A percentile compares a stretch with the other conserved stretches of the same genome.
Conservation (phyloP, 2,888 invertebrate genomes). For the Halictus ligatus region DNA sequence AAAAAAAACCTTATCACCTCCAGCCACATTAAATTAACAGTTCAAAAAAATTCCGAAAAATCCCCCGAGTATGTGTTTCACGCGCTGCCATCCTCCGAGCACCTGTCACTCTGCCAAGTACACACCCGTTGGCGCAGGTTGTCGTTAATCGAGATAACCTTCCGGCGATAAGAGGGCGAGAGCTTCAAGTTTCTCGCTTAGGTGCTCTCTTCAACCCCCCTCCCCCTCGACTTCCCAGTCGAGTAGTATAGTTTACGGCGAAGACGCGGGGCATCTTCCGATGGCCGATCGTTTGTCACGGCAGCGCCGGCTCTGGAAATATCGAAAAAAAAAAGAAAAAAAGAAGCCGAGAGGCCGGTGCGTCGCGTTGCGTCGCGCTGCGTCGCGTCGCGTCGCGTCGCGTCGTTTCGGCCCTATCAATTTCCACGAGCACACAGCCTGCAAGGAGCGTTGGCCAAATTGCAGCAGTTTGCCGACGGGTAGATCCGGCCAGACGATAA, state of each 20-base stretch:
- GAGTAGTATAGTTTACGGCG: constrained; percentile 6
- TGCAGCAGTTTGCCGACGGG: constrained; percentile 79
- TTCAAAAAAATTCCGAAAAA: too few species aligned
- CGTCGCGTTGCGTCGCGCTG: constrained; percentile 6
- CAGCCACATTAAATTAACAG: too few species aligned
- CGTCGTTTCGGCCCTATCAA: constrained; percentile 61
- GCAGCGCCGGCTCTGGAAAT: constrained; percentile 21
- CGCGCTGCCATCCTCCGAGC: background rate
- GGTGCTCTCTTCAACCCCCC: background rate
- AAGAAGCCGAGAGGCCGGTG: background rate
- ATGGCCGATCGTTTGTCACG: constrained; percentile 36
- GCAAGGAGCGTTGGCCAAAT: constrained; percentile 76
- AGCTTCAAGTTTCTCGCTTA: background rate
- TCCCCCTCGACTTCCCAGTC: too few species aligned
- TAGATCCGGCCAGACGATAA: constrained; percentile 80
- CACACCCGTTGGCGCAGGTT: background rate
- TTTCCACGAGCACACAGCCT: constrained; percentile 55
- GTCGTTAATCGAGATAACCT: background rate
- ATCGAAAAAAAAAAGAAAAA: too few species aligned
- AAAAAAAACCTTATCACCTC: too few species aligned
- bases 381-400: constrained; percentile 4
- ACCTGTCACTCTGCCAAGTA: background rate
- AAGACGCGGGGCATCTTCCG: constrained; percentile 1
- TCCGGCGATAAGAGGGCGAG: background rate
- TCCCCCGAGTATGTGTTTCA: too few species aligned